Base-by-base conservation (phyloP, 2,797 vertebrate genomes). In the Alcedo quadribrachys region DNA sequence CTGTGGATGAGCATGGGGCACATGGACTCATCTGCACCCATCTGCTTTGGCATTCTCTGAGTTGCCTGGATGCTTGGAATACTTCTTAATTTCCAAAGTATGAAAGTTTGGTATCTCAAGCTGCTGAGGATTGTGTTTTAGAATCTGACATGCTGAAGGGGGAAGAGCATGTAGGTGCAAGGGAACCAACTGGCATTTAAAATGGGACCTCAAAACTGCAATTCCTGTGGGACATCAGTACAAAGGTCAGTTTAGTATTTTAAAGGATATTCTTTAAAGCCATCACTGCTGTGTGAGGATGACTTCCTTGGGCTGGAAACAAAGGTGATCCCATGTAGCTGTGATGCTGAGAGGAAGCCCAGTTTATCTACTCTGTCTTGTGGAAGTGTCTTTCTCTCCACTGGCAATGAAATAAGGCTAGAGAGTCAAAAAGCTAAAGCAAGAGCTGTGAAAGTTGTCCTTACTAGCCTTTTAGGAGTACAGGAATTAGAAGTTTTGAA, bases 1-100 rank as follows among this genome's bases (percentile, higher is more conserved):
- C 15, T 68, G 1, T 71, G 27, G 63, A 21, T 77, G 15, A 85
- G 61, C 42, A 57, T 1, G 3, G 20, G 45, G 18, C 27, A 2
- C 1, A 45, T 68, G 68, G 81, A 66, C 76, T 74, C 66, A 12
- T 27, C 54, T 4, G 9, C 57, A 87, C 19, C 78, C 88, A 89
- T 92, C 83, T 93, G 90, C 77, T 90, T 87, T 46, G 37, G 13
- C 81, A 92, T 95, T 93, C 65, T 85, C 53, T 58, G 75, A 74
- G 65, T 93, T 89, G 77, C 30, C 7, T 32, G 71, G n/a, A 55
- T 92, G 62, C 43, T 85, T 91, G 75, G 57, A 89, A 94, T 94
- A 48, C 42, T 68, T 93, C 30, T 88, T 62, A 22, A 71, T 88
- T 94, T 84, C 57, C 82, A 95, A 67, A 93, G 77, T 87, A 40